These are phyloP conservation scores for Drosophila nr. fundita DNA, from an alignment of 2,888 invertebrate genomes.

Conservation along the genomic window DNA sequence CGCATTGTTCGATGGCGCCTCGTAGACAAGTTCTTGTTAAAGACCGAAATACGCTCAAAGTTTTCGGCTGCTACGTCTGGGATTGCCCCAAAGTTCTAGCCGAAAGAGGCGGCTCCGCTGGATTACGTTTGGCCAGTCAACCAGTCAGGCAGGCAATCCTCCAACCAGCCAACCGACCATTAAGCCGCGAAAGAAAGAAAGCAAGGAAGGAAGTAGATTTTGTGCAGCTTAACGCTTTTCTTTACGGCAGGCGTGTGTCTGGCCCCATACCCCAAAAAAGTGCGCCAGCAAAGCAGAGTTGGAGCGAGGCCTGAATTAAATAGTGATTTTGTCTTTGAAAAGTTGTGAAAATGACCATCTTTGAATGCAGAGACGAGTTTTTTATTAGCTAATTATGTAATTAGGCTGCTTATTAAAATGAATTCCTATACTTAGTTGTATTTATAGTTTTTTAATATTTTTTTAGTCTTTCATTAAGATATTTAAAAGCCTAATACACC, in stretches of 20 bases:
- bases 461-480: not conserved
- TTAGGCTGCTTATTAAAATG: not conserved
- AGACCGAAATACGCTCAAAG: constrained; percentile 67
- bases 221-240: constrained; percentile 77
- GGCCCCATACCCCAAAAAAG: constrained; percentile 36
- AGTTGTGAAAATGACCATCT: constrained; percentile 12
- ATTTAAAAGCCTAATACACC: not conserved
- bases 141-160: constrained; percentile 12
- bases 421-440: not conserved
- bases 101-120: constrained; percentile 38
- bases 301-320: constrained; percentile 38
- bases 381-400: constrained; percentile 12
- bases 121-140: constrained; percentile 38
- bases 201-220: constrained; percentile 75
- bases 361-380: constrained; percentile 2
- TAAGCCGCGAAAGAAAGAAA: constrained; percentile 56
- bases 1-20: constrained; percentile 72
- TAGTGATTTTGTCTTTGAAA: constrained; percentile 31
- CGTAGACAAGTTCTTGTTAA: constrained; percentile 61
- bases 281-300: constrained; percentile 23
- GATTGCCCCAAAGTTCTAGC: constrained; percentile 40
- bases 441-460: not conserved
- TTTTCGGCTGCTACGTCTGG: constrained; percentile 53
- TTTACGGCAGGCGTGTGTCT: constrained; percentile 46
- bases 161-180: constrained; percentile 22